A percentile compares a stretch with the other conserved stretches of the same genome.
Evolutionary conservation across 2,797 vertebrate species (phyloP).

Genomic region (Enteromius paludinosus): DNA sequence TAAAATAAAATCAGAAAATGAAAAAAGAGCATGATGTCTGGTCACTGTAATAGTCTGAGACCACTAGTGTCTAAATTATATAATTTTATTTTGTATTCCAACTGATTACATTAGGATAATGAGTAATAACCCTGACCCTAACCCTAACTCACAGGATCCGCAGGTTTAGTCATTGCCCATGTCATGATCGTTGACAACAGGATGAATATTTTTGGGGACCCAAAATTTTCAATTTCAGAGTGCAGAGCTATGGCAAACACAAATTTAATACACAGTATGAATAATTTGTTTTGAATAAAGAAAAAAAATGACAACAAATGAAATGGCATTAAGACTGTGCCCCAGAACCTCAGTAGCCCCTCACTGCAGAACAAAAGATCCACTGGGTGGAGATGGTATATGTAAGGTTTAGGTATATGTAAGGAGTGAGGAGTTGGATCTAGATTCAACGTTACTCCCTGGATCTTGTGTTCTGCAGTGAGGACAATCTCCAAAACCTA

Average conservation of each 20-base stretch:
- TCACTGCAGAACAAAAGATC: too few relatives aligned
- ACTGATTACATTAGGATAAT: background rate
- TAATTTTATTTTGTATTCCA: background rate
- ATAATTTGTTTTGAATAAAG: background rate
- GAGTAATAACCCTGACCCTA: too few relatives aligned
- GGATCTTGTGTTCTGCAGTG: too few relatives aligned
- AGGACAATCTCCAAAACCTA: background rate
- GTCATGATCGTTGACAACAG: slow-evolving; percentile 92
- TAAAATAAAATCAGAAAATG: slow-evolving; percentile 23
- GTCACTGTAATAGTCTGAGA: background rate
- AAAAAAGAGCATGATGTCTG: background rate
- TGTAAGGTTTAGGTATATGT: too few relatives aligned
- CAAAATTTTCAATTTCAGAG: slow-evolving; percentile 76
- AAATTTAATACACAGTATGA: background rate
- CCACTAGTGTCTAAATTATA: background rate
- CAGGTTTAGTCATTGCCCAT: slow-evolving; percentile 84
- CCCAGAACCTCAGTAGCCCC: background rate
- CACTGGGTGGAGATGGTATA: too few relatives aligned
- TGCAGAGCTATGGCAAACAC: slow-evolving; percentile 78
- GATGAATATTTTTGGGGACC: slow-evolving; percentile 86
- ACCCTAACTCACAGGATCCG: slow-evolving; percentile 80
- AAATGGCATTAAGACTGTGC: background rate
- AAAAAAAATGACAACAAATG: background rate
- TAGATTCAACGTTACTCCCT: too few relatives aligned
- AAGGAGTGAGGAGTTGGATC: too few relatives aligned